These are phyloP conservation scores for Drosophila kanekoi DNA, from an alignment of 2,888 invertebrate species.

Conservation along the genomic window DNA sequence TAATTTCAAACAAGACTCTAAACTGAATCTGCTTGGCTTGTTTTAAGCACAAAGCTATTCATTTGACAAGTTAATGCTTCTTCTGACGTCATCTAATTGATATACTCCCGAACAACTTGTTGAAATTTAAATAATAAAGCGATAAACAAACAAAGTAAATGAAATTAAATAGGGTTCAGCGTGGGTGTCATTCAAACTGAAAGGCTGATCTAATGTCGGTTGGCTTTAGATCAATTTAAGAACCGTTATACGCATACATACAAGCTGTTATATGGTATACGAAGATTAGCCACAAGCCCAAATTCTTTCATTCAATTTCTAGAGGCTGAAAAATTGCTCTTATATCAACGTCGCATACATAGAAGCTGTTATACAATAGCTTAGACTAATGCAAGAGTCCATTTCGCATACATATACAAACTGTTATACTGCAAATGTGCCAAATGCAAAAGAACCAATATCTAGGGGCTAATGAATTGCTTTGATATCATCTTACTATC, in stretches of 20 bases:
- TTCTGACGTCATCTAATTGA: conserved; percentile 12
- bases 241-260: neutral
- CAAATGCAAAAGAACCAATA: no score
- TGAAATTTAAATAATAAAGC: neutral
- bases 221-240: conserved; percentile 16
- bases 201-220: conserved; percentile 22
- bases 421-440: no score
- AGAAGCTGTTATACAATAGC: no score
- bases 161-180: neutral
- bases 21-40: conserved; percentile 2
- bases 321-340: no score
- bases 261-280: conserved; percentile 12
- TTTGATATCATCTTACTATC: no score
- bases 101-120: neutral
- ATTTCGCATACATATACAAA: no score
- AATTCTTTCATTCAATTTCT: no score
- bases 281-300: neutral
- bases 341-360: no score
- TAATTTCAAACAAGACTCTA: conserved; percentile 5
- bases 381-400: no score
- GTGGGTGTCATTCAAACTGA: conserved; percentile 28
- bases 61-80: conserved; percentile 22
- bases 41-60: conserved; percentile 16
- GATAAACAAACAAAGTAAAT: neutral
- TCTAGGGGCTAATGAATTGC: no score